Percentiles rank a stretch among this genome's conserved stretches.
These are phyloP conservation scores for Caenorhabditis sp. DNA, from an alignment of 2,888 invertebrate species.

Conservation along the genomic window DNA sequence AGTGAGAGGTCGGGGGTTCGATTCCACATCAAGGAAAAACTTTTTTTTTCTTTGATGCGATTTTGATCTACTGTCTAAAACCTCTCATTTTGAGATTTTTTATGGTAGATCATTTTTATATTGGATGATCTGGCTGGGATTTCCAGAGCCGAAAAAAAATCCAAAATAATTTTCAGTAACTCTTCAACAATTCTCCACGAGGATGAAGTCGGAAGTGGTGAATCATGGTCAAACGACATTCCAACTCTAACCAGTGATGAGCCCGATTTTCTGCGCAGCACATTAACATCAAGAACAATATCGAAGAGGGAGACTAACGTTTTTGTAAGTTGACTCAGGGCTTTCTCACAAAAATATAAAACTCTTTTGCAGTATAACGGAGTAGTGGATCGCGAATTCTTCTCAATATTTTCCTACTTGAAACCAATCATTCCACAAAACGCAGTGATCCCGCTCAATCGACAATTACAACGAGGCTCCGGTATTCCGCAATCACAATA, in stretches of 20 bases:
- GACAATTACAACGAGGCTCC: conserved; percentile 43
- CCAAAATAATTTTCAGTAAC: background rate
- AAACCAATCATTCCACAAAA: conserved; percentile 36
- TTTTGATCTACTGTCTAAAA: no score
- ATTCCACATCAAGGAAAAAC: no score
- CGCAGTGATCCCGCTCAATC: conserved; percentile 37
- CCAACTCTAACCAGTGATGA: conserved; percentile 19
- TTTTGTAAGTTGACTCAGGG: conserved; percentile 23
- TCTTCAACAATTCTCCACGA: conserved; percentile 1
- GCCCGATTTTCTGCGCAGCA: conserved; percentile 23
- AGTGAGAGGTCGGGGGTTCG: no score
- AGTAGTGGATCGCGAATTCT: conserved; percentile 40
- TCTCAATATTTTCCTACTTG: conserved; percentile 37
- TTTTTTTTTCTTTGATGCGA: no score
- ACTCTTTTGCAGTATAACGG: conserved; percentile 51
- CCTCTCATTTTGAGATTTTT: no score
- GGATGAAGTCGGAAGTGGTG: background rate
- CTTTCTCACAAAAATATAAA: background rate
- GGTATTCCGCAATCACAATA: conserved; percentile 35
- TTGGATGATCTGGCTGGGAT: no score
- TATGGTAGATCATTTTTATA: no score
- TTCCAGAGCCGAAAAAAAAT: background rate
- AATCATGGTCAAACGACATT: conserved; percentile 28
- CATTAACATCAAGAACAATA: conserved; percentile 20
- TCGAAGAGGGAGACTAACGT: conserved; percentile 26